Base-by-base conservation (phyloP, 2,113 vertebrate species). In the Canis aureus region DNA sequence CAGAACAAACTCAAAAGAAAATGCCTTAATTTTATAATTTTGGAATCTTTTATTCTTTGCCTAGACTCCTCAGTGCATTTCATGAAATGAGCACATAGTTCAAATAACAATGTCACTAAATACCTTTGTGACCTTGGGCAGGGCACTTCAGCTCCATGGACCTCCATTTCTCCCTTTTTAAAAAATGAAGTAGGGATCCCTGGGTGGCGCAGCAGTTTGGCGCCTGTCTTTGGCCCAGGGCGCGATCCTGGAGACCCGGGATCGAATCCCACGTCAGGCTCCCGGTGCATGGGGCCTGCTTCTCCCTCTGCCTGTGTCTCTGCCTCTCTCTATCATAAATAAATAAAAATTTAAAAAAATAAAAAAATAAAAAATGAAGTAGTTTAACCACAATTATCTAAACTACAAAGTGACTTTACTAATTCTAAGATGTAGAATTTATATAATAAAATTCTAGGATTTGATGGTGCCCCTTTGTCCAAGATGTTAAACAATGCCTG, bases 381-480 rank as follows among this genome's bases (percentile, higher is more conserved):
- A 20, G 62, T 57, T 82, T 93, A 85, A 57, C 27, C 89, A 93
- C 57, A 92, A 92, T 59, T 29, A 91, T 80, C 57, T 86, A 90
- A 94, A 67, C 43, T 62, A 67, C 29, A 96, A 94, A 78, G 74
- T 23, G 4, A 9, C 71, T 53, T 67, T 86, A 78, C 86, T 86
- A 73, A 88, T 83, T 96, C 66, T 85, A 29, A 95, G 96, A 53
- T 55, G 83, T 23, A 84, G 32, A 23, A 76, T 55, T 95, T 92
- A 95, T 64, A 82, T 95, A 89, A 90, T 81, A 71, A 80, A 92
- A 95, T 82, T 81, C 55, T 88, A 81, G 69, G 29, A 93, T 32
- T 91, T 91, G 35, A 93, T 29, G 8, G 19, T 67, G 27, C 13
- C 51, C 67, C 83, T 93, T 92, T 73, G 2, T 49, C 25, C 55